Conservation (phyloP, 2,113 vertebrate species). For the Baryphthengus martii region DNA sequence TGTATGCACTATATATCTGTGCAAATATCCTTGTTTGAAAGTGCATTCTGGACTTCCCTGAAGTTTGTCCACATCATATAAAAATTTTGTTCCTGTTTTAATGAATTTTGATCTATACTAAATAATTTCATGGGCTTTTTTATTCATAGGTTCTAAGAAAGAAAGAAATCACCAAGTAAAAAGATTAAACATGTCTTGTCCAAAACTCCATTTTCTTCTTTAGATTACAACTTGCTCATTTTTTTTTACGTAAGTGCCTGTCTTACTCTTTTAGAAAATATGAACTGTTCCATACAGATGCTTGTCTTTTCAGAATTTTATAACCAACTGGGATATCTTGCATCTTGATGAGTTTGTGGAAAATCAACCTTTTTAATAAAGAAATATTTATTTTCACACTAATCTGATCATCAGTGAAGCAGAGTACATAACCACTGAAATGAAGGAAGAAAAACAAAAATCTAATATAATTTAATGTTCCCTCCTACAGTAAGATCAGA, state of each 20-base stretch:
- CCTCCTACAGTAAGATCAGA: background rate
- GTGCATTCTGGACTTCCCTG: background rate
- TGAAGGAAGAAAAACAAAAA: background rate
- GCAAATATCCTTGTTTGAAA: background rate
- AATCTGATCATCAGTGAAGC: constrained; percentile 21
- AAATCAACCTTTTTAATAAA: background rate
- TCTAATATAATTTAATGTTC: background rate
- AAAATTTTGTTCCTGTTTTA: background rate
- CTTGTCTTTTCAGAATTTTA: background rate
- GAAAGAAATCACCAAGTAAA: background rate
- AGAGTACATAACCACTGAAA: background rate
- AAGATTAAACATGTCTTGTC: background rate
- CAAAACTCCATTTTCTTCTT: background rate
- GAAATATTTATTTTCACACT: background rate
- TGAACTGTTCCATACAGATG: background rate
- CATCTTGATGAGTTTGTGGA: background rate
- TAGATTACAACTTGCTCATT: constrained; percentile 1
- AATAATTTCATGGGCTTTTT: background rate
- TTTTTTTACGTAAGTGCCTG: constrained; percentile 3
- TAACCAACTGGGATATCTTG: background rate
- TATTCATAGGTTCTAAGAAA: background rate
- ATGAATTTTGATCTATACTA: background rate
- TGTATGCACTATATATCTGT: background rate
- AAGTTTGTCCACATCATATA: background rate
- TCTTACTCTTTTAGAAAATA: constrained; percentile 22